phyloP scores from a whole-genome alignment of 2,797 vertebrate species.

The Micromesistius poutassou region DNA sequence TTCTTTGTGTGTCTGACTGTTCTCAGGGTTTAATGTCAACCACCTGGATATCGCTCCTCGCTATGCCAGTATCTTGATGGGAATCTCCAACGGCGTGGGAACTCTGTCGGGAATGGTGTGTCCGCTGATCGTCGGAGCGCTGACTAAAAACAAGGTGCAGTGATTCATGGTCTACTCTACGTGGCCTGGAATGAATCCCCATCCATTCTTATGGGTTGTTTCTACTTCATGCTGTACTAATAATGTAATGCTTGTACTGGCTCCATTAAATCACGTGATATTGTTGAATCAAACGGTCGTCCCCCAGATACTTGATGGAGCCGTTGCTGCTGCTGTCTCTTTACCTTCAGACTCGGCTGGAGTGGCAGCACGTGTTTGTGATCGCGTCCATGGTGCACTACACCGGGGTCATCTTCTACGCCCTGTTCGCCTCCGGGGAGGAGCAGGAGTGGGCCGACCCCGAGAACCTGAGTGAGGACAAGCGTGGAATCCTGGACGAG shows the following conservation, averaged over 20 bases:
- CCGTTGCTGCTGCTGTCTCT: not conserved
- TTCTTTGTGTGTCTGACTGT: constrained; percentile 6
- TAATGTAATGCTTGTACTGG: not conserved
- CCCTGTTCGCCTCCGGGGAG: constrained; percentile 96
- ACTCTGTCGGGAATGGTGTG: constrained; percentile 98
- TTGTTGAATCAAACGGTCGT: not conserved
- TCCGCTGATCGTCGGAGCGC: constrained; percentile 91
- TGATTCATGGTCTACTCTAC: not conserved
- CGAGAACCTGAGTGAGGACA: constrained; percentile 87
- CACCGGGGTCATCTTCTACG: constrained; percentile 94
- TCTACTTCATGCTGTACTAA: not conserved
- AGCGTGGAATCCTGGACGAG: constrained; percentile 88
- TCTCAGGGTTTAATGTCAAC: constrained; percentile 94
- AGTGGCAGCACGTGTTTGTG: constrained; percentile 97
- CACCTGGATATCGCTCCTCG: constrained; percentile 97
- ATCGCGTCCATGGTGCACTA: constrained; percentile 96
- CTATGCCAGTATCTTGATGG: constrained; percentile 98
- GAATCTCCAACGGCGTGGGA: constrained; percentile 95
- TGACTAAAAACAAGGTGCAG: constrained; percentile 93
- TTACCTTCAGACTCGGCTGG: constrained; percentile 84
- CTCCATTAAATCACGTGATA: not conserved
- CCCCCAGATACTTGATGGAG: constrained; percentile 27
- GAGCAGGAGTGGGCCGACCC: constrained; percentile 97
- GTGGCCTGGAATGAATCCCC: too few species aligned
- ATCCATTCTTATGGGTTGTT: not conserved